These are phyloP conservation scores for Callocephalon fimbriatum DNA, from an alignment of 2,113 vertebrate genomes.

Conservation along the genomic window DNA sequence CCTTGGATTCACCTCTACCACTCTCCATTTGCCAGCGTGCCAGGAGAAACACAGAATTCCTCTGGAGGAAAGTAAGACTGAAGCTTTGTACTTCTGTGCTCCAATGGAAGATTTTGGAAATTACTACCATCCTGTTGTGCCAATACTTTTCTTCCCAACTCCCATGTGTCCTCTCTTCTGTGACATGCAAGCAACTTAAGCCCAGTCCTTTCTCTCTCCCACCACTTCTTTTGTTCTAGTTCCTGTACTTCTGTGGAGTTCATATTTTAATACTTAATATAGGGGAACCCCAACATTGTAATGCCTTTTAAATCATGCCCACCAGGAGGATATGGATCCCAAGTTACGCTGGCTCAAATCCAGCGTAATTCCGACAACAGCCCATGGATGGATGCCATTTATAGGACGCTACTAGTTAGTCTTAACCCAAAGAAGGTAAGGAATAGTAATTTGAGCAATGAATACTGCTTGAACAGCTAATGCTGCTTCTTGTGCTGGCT, in stretches of 20 bases:
- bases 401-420: neutral
- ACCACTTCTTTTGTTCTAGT: neutral
- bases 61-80: neutral
- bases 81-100: neutral
- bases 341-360: neutral
- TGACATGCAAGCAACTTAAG: neutral
- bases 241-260: neutral
- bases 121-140: neutral
- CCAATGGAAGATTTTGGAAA: neutral
- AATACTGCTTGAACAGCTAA: neutral
- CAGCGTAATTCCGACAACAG: neutral
- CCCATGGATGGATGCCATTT: neutral
- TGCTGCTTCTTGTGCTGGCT: neutral
- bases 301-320: neutral
- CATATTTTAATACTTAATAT: neutral
- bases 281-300: neutral
- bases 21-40: neutral
- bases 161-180: neutral
- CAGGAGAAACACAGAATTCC: neutral
- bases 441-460: neutral
- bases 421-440: neutral
- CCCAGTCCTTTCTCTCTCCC: neutral
- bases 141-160: neutral
- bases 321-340: neutral
- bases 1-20: neutral